A percentile compares a stretch with the other conserved stretches of the same genome.
Evolutionary conservation across 2,888 invertebrate species (phyloP).

Genomic region (Ctena decussata): DNA sequence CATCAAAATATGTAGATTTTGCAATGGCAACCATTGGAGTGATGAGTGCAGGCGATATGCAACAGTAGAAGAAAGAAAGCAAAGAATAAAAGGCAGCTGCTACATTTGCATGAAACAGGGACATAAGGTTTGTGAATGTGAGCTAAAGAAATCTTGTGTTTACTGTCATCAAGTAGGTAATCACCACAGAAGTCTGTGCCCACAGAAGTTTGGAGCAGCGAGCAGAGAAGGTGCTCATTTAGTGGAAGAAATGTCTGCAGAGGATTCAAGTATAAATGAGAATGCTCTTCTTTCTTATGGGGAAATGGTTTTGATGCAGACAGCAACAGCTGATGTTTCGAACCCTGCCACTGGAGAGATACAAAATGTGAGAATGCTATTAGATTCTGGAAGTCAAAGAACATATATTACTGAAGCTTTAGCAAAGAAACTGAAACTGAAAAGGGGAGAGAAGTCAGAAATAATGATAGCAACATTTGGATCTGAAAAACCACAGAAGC

Average conservation of each 20-base stretch:
- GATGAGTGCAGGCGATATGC: slow-evolving; percentile 9
- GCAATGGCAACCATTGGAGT: slow-evolving; percentile 11
- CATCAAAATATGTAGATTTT: not conserved
- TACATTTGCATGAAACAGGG: slow-evolving; percentile 8
- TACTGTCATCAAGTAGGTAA: not conserved
- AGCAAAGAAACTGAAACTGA: slow-evolving; percentile 4
- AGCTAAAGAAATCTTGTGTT: not conserved
- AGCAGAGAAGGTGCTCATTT: slow-evolving; percentile 8
- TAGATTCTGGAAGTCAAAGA: slow-evolving; percentile 8
- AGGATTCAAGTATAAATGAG: not conserved
- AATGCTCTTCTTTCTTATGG: slow-evolving; percentile 13
- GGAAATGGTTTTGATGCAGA: slow-evolving; percentile 27
- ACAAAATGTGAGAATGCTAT: slow-evolving; percentile 11
- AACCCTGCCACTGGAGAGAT: not conserved
- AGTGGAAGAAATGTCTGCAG: not conserved
- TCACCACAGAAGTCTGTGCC: slow-evolving; percentile 9
- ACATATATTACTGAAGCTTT: slow-evolving; percentile 10
- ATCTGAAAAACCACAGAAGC: not conserved
- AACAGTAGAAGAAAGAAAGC: slow-evolving; percentile 15
- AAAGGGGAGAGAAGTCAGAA: not conserved
- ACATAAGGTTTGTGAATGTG: not conserved
- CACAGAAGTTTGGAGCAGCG: not conserved
- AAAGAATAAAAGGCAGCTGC: not conserved
- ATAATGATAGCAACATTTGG: slow-evolving; percentile 1
- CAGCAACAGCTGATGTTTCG: not conserved